These are phyloP conservation scores for Toxonevra muliebris DNA, from an alignment of 2,888 invertebrate species.

Conservation along the genomic window DNA sequence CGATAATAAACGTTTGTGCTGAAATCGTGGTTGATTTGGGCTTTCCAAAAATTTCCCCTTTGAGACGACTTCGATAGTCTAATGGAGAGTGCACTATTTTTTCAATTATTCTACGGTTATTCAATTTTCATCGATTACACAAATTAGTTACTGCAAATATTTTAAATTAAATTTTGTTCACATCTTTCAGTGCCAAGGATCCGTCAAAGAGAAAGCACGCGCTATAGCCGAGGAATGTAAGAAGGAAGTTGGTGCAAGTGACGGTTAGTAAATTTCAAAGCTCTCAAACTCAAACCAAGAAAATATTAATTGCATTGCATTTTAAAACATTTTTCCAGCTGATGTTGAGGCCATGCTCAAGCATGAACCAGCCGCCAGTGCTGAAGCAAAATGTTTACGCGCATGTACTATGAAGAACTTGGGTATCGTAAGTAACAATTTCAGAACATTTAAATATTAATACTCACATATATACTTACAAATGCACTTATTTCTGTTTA, in stretches of 20 bases:
- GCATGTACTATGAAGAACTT: constrained; percentile 60
- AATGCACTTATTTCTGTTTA: constrained; percentile 5
- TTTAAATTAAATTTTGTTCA: no score
- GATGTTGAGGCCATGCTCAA: constrained; percentile 56
- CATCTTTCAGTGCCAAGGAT: constrained; percentile 36
- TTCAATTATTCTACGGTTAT: no score
- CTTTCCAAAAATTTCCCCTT: no score
- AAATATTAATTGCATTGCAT: background rate
- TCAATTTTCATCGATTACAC: no score
- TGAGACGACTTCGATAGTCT: no score
- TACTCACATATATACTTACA: background rate
- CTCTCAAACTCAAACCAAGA: background rate
- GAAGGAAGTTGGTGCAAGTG: constrained; percentile 55
- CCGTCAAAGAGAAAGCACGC: constrained; percentile 47
- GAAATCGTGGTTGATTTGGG: no score
- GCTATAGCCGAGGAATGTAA: constrained; percentile 53
- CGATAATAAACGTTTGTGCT: no score
- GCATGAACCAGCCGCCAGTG: constrained; percentile 46
- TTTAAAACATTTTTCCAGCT: constrained; percentile 39
- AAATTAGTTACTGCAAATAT: no score
- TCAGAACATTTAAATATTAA: background rate
- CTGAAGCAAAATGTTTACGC: constrained; percentile 58
- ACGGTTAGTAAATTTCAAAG: constrained; percentile 48
- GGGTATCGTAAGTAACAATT: constrained; percentile 51
- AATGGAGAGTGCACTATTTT: no score